Percentiles rank a stretch among this genome's conserved stretches.
These are phyloP conservation scores for Gopherus flavomarginatus DNA, from an alignment of 2,113 vertebrate genomes.

Conservation along the genomic window DNA sequence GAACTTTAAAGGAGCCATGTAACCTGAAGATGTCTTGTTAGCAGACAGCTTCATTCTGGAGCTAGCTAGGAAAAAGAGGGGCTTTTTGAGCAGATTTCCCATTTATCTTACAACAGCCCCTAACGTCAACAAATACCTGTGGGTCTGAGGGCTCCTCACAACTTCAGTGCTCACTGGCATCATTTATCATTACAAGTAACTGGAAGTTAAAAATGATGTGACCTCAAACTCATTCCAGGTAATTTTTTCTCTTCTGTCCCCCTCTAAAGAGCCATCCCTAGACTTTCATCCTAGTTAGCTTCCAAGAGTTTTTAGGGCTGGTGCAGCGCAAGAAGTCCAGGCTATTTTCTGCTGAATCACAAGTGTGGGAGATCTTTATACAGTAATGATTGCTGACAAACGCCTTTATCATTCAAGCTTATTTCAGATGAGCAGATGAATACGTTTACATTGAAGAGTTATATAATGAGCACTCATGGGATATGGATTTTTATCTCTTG, in stretches of 20 bases:
- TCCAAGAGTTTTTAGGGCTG: neutral
- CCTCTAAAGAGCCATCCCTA: neutral
- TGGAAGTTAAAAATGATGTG: neutral
- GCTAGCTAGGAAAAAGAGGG: neutral
- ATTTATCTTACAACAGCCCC: neutral
- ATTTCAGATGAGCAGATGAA: neutral
- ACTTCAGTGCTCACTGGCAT: neutral
- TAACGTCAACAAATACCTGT: neutral
- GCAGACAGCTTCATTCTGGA: neutral
- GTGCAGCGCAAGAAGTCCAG: neutral
- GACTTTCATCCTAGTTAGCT: neutral
- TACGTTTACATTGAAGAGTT: conserved; percentile 9
- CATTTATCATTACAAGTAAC: neutral
- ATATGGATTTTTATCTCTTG: neutral
- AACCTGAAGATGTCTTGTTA: neutral
- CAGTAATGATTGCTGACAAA: neutral
- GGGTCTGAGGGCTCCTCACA: neutral
- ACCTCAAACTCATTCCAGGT: neutral
- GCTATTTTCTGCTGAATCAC: neutral
- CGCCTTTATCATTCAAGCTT: neutral
- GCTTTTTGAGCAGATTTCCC: neutral
- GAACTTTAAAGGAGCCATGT: neutral
- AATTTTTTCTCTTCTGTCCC: neutral
- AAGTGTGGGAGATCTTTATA: neutral
- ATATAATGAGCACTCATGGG: neutral